Conservation (phyloP, 2,888 invertebrate genomes). For the Microdon myrmicae region DNA sequence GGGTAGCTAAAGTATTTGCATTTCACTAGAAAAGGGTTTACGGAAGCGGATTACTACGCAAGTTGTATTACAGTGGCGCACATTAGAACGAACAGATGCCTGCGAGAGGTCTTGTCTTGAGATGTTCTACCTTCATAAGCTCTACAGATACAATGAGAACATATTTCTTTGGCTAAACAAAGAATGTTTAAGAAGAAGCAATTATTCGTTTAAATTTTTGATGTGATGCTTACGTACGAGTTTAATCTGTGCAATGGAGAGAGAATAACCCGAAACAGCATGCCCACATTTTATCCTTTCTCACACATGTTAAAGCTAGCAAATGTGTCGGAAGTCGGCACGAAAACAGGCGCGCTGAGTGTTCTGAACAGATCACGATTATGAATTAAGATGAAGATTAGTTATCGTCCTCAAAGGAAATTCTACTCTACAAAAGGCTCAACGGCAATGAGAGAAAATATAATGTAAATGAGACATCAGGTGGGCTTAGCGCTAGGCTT, state of each 20-base stretch:
- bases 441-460: no score
- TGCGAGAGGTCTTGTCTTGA: no score
- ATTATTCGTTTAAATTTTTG: conserved; percentile 29
- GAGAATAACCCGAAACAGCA: conserved; percentile 1
- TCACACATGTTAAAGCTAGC: conserved; percentile 9
- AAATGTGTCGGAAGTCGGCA: neutral
- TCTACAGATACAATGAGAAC: conserved; percentile 1
- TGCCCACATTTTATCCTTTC: conserved; percentile 32
- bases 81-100: no score
- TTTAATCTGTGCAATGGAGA: conserved; percentile 15
- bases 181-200: conserved; percentile 17
- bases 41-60: conserved; percentile 16
- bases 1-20: conserved; percentile 23
- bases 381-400: conserved; percentile 23
- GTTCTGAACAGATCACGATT: conserved; percentile 5
- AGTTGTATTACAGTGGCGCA: neutral
- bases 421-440: no score
- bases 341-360: neutral
- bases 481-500: no score
- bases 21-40: conserved; percentile 22
- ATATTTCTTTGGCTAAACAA: conserved; percentile 23
- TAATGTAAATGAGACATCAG: no score
- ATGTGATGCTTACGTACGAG: conserved; percentile 34
- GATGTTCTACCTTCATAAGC: conserved; percentile 12
- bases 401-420: conserved; percentile 2